These are phyloP conservation scores for Gadus macrocephalus DNA, from an alignment of 2,113 vertebrate species.

Conservation along the genomic window DNA sequence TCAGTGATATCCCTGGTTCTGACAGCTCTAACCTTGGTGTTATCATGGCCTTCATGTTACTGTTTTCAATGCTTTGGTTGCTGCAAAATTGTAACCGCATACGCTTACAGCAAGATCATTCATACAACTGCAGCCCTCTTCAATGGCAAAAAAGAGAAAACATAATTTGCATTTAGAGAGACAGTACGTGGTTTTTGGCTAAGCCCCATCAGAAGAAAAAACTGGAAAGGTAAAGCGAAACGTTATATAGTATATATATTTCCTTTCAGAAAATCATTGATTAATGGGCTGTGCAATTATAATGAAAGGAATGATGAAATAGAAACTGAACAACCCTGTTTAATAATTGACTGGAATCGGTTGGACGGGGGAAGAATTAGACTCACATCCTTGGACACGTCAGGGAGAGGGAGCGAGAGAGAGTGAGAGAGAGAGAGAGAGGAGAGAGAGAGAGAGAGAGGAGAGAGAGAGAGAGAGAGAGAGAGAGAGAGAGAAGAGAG, in stretches of 20 bases:
- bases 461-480: no score
- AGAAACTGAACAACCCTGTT: neutral
- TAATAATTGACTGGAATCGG: neutral
- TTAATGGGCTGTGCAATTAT: neutral
- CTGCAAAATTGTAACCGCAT: no score
- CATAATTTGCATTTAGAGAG: no score
- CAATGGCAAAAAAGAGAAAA: no score
- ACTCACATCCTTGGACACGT: neutral
- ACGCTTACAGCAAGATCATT: no score
- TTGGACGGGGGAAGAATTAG: neutral
- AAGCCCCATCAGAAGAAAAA: neutral
- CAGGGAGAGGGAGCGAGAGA: neutral
- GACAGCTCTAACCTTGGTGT: no score
- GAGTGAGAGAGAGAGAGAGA: neutral
- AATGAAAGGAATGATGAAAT: neutral
- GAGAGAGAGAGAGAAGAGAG: neutral
- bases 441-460: no score
- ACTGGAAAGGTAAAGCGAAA: neutral
- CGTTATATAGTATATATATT: neutral
- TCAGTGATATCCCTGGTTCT: no score
- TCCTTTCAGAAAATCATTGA: neutral
- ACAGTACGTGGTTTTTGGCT: no score
- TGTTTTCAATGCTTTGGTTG: no score
- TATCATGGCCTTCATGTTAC: no score
- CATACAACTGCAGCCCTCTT: no score